These are phyloP conservation scores for Monodelphis domestica DNA, from an alignment of 2,797 vertebrate genomes.

Conservation along the genomic window DNA sequence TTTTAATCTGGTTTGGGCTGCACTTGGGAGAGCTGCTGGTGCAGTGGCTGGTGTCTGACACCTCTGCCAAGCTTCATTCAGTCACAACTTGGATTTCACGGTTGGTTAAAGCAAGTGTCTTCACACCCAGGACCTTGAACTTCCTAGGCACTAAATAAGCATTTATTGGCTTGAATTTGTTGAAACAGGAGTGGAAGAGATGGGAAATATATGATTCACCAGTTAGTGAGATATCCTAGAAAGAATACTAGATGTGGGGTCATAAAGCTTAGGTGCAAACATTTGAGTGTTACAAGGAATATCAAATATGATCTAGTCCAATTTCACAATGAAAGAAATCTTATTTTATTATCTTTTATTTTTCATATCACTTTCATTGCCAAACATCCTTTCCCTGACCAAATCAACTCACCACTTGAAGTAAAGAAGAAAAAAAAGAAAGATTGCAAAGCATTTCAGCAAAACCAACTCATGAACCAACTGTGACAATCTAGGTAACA, in stretches of 20 bases:
- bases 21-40: too few species aligned
- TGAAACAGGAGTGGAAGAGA: neutral
- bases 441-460: neutral
- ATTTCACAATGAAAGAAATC: neutral
- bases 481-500: neutral
- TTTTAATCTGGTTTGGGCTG: too few species aligned
- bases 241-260: too few species aligned
- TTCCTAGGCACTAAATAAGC: neutral
- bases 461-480: neutral
- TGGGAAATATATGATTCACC: neutral
- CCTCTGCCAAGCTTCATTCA: too few species aligned
- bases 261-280: neutral
- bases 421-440: neutral
- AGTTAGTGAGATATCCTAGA: neutral
- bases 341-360: neutral
- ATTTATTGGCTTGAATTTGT: neutral
- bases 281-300: neutral
- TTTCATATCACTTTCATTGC: neutral
- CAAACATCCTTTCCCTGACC: neutral
- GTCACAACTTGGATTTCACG: too few species aligned
- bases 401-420: neutral
- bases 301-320: neutral
- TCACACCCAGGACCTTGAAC: too few species aligned
- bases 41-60: too few species aligned
- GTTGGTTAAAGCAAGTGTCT: too few species aligned